Conservation (phyloP, 2,888 invertebrate species). For the Diarsia rubi region DNA sequence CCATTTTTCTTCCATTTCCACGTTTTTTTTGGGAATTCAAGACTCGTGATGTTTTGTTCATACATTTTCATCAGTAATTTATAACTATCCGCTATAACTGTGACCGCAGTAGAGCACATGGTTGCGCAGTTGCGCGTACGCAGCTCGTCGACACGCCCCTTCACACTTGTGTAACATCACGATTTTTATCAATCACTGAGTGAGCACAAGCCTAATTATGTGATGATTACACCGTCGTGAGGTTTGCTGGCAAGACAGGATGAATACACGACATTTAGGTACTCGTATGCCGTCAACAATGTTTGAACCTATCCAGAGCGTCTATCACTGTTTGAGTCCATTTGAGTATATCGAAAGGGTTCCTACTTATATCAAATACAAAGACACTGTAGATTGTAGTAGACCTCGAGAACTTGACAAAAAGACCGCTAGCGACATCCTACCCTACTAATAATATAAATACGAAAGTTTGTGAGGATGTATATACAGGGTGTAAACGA, state of each 20-base stretch:
- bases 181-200: conserved; percentile 56
- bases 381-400: neutral
- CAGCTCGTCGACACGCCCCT: conserved; percentile 57
- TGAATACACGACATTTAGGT: neutral
- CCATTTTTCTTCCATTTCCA: neutral
- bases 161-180: conserved; percentile 60
- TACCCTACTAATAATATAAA: no score
- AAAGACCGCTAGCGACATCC: no score
- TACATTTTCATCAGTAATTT: neutral
- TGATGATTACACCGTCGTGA: conserved; percentile 20
- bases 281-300: no score
- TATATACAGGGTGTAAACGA: no score
- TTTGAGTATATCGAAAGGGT: no score
- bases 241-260: neutral
- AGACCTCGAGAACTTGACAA: no score
- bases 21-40: neutral
- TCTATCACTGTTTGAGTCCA: neutral
- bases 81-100: conserved; percentile 32
- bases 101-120: conserved; percentile 17
- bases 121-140: conserved; percentile 48
- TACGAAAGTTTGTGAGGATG: no score
- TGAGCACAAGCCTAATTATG: conserved; percentile 44
- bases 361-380: neutral
- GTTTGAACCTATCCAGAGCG: no score
- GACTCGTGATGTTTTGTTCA: neutral